phyloP scores from a whole-genome alignment of 2,113 vertebrate species.

The Cyanoliseus patagonus region DNA sequence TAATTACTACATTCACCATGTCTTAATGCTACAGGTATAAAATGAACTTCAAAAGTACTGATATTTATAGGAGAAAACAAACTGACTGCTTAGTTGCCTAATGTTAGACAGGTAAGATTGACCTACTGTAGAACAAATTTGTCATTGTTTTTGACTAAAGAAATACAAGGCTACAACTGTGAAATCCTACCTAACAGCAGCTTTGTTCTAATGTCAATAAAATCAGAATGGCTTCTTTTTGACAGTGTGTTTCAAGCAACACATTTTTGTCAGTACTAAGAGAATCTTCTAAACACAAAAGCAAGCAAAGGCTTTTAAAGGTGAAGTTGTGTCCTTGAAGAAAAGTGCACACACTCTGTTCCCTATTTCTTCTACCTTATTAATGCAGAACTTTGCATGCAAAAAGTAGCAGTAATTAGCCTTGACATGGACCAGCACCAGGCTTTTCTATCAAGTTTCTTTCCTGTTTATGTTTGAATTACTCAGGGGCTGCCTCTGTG shows the following conservation, averaged over 20 bases:
- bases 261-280: neutral
- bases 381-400: conserved; percentile 67
- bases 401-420: conserved; percentile 72
- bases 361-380: conserved; percentile 52
- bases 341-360: neutral
- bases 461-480: conserved; percentile 80
- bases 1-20: neutral
- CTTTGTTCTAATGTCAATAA: neutral
- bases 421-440: conserved; percentile 65
- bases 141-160: neutral
- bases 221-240: neutral
- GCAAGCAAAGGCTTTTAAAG: neutral
- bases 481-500: conserved; percentile 66
- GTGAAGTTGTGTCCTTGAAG: conserved; percentile 13
- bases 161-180: neutral
- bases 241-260: neutral
- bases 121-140: neutral
- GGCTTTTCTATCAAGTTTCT: conserved; percentile 76
- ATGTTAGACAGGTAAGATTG: neutral
- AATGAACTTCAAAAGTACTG: neutral
- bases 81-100: neutral
- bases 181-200: neutral
- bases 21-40: neutral
- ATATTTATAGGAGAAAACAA: neutral
- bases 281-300: neutral